Base-by-base conservation (phyloP, 2,888 invertebrate species). In the Cheilosia pagana region DNA sequence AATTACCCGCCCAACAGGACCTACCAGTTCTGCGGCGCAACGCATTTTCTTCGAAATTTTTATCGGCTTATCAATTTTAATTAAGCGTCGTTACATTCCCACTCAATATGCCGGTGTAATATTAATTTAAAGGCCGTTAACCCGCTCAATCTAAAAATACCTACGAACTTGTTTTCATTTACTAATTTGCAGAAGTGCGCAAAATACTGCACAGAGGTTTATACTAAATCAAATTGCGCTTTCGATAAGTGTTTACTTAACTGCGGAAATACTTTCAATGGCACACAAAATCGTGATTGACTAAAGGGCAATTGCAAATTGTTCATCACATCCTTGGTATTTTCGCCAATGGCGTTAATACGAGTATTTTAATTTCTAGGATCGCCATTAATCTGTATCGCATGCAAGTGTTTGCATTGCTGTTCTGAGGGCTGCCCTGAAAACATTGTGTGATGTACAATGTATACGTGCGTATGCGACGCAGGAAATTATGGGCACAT, bases 231-330 rank as follows among this genome's bases (percentile, higher is more conserved):
- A n/a, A n/a, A 23, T 8, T 23, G 6, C 48, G 21, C 48, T 21
- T 16, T 48, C 4, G 21, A 19, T 19, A 21, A 12, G 43, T 43
- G 28, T 8, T 28, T 7, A 28, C 28, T 28, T 43, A 1, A 48
- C 21, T 48, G 10, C 48, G 48, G 48, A 48, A 48, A 48, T 48
- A 7, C 7, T 16, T 45, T 21, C 45, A 45, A 45, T 45, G 45
- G 45, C 16, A 8, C 45, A 16, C n/a, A 8, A 16, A 45, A 45
- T 19, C 19, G 7, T 45, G 10, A 7, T 19, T 45, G n/a, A n/a
- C n/a, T 45, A 45, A 16, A 1, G 19, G 14, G 19, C 19, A 45
- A 45, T 5, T 45, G 10, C 16, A 19, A 45, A 21, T 7, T 16
- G 4, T 12, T 21, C 23, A 48, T 48, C 23, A 48, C 23, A 2